Percentiles rank a stretch among this genome's conserved stretches.
Conservation (phyloP, 2,888 invertebrate genomes). For the Aleiodes leptofemur region DNA sequence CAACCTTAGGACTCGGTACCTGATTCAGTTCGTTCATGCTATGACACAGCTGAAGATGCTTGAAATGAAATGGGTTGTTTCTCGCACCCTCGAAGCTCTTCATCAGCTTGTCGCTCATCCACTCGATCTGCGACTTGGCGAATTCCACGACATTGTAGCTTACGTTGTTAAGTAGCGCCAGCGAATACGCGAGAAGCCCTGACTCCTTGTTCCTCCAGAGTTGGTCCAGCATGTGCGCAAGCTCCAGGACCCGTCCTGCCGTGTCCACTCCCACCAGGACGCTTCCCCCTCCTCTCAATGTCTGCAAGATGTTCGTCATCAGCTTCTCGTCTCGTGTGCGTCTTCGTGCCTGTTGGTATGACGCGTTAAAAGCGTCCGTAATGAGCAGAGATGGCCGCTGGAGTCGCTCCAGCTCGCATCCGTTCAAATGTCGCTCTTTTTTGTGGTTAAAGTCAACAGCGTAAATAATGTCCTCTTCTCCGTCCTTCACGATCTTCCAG, state of each 20-base stretch:
- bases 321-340: constrained; percentile 95
- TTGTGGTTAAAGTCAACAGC: constrained; percentile 99
- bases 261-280: constrained; percentile 97
- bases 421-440: constrained; percentile 97
- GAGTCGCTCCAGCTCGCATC: constrained; percentile 93
- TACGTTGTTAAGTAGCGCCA: constrained; percentile 96
- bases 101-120: constrained; percentile 99
- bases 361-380: constrained; percentile 96
- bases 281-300: constrained; percentile 95
- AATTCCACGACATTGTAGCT: constrained; percentile 99
- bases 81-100: constrained; percentile 92
- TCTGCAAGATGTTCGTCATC: constrained; percentile 96
- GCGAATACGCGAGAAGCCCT: constrained; percentile 94
- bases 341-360: constrained; percentile 93
- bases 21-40: constrained; percentile 89
- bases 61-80: constrained; percentile 96
- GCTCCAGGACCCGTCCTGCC: constrained; percentile 95
- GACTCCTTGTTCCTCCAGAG: constrained; percentile 97
- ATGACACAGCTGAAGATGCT: constrained; percentile 95
- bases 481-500: constrained; percentile 98
- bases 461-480: constrained; percentile 98
- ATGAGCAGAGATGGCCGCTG: constrained; percentile 95
- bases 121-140: constrained; percentile 99
- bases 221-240: constrained; percentile 97
- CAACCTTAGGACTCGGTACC: constrained; percentile 95